Percentiles rank a stretch among this genome's conserved stretches.
These are phyloP conservation scores for Chironomus tentans DNA, from an alignment of 2,888 invertebrate genomes.

Conservation along the genomic window DNA sequence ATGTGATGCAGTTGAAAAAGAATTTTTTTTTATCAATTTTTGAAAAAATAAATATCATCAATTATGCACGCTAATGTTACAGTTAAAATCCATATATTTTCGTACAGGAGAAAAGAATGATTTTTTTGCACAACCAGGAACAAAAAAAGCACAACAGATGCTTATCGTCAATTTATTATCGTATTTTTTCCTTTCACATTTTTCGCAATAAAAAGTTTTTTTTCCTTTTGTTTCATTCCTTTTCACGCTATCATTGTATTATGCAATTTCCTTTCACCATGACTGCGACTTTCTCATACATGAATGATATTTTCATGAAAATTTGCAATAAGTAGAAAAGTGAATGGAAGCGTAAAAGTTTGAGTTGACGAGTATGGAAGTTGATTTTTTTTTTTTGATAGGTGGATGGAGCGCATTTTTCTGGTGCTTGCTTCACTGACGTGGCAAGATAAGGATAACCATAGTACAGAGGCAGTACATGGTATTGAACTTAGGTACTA, in stretches of 20 bases:
- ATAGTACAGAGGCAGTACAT: no score
- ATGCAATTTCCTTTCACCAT: conserved; percentile 10
- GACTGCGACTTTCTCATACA: not conserved
- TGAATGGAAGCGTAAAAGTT: not conserved
- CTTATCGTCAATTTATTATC: conserved; percentile 25
- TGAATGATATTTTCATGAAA: not conserved
- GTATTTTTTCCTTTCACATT: conserved; percentile 3
- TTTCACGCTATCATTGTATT: conserved; percentile 15
- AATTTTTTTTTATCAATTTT: not conserved
- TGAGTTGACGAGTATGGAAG: not conserved
- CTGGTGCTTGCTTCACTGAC: no score
- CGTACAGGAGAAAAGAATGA: not conserved
- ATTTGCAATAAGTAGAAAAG: not conserved
- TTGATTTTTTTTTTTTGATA: no score
- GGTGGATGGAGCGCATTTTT: no score
- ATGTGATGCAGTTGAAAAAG: not conserved
- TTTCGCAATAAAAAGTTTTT: conserved; percentile 14
- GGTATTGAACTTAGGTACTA: no score
- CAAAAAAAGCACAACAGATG: conserved; percentile 18
- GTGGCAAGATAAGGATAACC: no score
- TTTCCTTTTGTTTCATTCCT: not conserved
- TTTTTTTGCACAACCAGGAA: not conserved
- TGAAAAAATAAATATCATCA: not conserved
- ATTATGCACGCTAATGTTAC: conserved; percentile 8
- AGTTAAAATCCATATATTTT: not conserved